Evolutionary conservation across 92 coral and sea anemone genomes (phyloP).

Genomic region (Siderastrea radians): DNA sequence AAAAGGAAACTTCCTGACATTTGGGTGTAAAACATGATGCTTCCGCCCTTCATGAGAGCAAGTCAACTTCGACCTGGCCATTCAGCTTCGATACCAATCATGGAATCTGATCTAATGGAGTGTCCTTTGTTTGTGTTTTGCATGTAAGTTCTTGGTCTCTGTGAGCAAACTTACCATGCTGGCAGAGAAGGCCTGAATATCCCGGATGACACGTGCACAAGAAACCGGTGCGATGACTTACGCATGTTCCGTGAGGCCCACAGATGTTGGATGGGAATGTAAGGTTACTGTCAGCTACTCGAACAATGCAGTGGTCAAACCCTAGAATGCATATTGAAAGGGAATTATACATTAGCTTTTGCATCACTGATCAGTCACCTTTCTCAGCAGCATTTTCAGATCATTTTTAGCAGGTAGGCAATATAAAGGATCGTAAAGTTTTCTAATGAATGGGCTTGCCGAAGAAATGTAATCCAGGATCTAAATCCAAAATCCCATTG

Average conservation of each 20-base stretch:
- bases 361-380: too few relatives aligned
- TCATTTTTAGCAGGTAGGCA: too few relatives aligned
- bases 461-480: too few relatives aligned
- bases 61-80: neutral
- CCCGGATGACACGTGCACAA: constrained; percentile 81
- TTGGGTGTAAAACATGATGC: too few relatives aligned
- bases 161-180: constrained; percentile 60
- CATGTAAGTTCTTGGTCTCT: neutral
- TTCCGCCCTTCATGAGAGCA: neutral
- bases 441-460: neutral
- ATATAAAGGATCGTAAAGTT: too few relatives aligned
- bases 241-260: constrained; percentile 79
- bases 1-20: too few relatives aligned
- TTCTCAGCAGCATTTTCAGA: neutral
- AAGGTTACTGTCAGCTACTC: constrained; percentile 80
- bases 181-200: constrained; percentile 89
- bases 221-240: constrained; percentile 79
- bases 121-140: neutral
- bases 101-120: too few relatives aligned
- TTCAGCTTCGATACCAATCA: too few relatives aligned
- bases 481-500: too few relatives aligned
- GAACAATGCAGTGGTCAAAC: constrained; percentile 85
- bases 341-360: too few relatives aligned
- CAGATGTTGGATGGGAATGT: constrained; percentile 89
- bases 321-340: constrained; percentile 28